Conservation (phyloP, 2,797 vertebrate species). For the Gymnocypris eckloni region DNA sequence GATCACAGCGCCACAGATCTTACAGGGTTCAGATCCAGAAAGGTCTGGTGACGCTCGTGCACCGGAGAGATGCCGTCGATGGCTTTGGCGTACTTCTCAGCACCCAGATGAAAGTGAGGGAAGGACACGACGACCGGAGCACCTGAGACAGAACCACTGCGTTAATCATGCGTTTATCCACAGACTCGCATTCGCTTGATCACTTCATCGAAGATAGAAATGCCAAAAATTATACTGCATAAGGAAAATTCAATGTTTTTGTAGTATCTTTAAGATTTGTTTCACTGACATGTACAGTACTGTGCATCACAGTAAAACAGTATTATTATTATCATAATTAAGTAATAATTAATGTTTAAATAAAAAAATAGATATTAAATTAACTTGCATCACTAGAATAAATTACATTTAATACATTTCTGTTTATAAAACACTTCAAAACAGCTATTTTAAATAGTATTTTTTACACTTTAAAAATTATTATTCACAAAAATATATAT, state of each 20-base stretch:
- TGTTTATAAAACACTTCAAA: neutral
- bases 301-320: too few relatives aligned
- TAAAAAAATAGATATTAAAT: neutral
- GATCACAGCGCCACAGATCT: neutral
- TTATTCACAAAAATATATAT: too few relatives aligned
- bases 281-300: too few relatives aligned
- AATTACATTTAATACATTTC: too few relatives aligned
- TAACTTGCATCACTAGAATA: neutral
- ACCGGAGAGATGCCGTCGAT: constrained; percentile 76
- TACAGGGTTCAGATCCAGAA: constrained; percentile 83
- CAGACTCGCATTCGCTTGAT: neutral
- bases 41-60: constrained; percentile 79
- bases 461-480: too few relatives aligned
- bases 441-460: too few relatives aligned
- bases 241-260: neutral
- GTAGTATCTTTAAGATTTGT: too few relatives aligned
- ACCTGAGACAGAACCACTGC: constrained; percentile 63
- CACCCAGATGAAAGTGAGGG: constrained; percentile 82
- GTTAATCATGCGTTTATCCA: neutral
- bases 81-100: constrained; percentile 70
- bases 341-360: neutral
- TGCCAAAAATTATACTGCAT: neutral
- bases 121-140: constrained; percentile 83
- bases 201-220: neutral
- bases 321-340: neutral